These are phyloP conservation scores for Urocolius indicus DNA, from an alignment of 2,113 vertebrate genomes.

Conservation along the genomic window DNA sequence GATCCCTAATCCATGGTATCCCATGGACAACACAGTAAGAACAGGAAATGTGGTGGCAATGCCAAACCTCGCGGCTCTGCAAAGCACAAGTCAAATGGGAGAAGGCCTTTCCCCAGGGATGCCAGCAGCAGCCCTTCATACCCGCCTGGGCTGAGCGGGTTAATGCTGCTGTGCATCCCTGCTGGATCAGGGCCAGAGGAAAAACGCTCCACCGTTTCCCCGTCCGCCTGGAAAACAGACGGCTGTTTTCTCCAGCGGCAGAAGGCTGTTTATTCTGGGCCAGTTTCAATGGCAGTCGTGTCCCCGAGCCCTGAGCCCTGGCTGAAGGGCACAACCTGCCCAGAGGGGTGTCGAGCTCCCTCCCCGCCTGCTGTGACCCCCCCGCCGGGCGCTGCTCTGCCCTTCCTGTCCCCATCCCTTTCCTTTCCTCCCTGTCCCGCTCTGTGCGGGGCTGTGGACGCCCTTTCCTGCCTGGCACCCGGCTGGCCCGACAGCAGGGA, in stretches of 20 bases:
- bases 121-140: fast-evolving
- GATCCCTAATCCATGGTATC: neutral
- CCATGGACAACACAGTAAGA: fast-evolving
- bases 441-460: neutral
- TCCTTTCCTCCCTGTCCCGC: neutral
- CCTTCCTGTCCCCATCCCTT: conserved; percentile 54
- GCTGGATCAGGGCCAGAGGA: conserved; percentile 38
- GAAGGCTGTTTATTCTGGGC: conserved; percentile 61
- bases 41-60: fast-evolving
- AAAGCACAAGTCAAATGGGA: neutral
- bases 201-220: conserved; percentile 52
- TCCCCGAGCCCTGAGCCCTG: neutral
- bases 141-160: neutral
- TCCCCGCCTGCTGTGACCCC: neutral
- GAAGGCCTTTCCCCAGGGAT: neutral
- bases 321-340: conserved; percentile 28
- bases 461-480: conserved; percentile 72
- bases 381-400: neutral
- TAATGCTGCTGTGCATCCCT: neutral
- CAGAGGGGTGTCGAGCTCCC: fast-evolving
- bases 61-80: neutral
- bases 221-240: conserved; percentile 17
- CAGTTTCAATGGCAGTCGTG: neutral
- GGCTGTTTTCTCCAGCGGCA: conserved; percentile 37
- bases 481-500: neutral